Evolutionary conservation across 2,888 invertebrate species (phyloP).

Genomic region (Agriopis leucophaearia): DNA sequence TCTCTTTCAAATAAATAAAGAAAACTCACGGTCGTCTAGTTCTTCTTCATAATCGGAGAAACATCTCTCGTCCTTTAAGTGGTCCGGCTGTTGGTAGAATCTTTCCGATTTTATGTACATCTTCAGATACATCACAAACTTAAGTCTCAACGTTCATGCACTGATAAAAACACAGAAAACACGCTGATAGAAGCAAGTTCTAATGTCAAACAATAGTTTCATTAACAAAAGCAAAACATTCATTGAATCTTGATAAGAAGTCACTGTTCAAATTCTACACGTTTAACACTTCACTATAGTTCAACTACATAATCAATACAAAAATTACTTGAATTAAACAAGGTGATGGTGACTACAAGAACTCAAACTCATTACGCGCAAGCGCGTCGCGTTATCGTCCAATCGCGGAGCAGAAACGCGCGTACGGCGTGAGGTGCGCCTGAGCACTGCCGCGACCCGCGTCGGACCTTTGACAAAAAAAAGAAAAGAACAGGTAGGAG

Average conservation of each 20-base stretch:
- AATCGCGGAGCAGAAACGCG: constrained; percentile 57
- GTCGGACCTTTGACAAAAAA: constrained; percentile 77
- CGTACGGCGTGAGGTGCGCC: constrained; percentile 68
- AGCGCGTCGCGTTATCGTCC: constrained; percentile 27
- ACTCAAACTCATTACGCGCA: constrained; percentile 28
- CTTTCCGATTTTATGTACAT: constrained; percentile 82
- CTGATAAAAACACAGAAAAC: neutral
- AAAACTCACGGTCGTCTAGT: constrained; percentile 74
- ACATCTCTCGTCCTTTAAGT: constrained; percentile 73
- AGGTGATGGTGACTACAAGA: constrained; percentile 19
- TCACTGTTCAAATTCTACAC: constrained; percentile 13
- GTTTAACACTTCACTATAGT: constrained; percentile 13
- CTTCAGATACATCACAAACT: constrained; percentile 74
- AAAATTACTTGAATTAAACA: constrained; percentile 5
- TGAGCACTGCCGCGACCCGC: constrained; percentile 73
- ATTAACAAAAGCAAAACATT: constrained; percentile 9
- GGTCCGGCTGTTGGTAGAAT: constrained; percentile 77
- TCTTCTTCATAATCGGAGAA: constrained; percentile 80
- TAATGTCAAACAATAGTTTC: neutral
- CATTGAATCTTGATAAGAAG: neutral
- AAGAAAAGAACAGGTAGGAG: constrained; percentile 62
- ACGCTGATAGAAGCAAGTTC: neutral
- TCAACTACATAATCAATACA: neutral
- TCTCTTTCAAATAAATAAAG: constrained; percentile 1
- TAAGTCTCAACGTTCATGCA: constrained; percentile 38